phyloP scores from a whole-genome alignment of 2,797 vertebrate genomes.

The Malacoctenus gilli region DNA sequence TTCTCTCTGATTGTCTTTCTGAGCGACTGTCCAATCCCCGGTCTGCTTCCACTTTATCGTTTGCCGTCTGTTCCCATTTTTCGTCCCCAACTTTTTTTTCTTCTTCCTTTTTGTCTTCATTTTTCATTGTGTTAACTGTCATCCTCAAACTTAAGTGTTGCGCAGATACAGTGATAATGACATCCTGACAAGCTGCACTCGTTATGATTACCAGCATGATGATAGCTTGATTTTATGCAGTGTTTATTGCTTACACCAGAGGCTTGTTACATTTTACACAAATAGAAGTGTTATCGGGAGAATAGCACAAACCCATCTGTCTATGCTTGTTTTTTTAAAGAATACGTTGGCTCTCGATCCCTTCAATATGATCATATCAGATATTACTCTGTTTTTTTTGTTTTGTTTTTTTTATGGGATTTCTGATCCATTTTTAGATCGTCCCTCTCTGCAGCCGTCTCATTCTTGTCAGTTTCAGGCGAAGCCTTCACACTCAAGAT shows the following conservation, averaged over 20 bases:
- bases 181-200: conserved; percentile 59
- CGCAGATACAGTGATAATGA: conserved; percentile 46
- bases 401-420: too few relatives aligned
- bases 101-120: not conserved
- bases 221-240: conserved; percentile 67
- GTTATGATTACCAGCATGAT: conserved; percentile 61
- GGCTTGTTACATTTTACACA: conserved; percentile 67
- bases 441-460: too few relatives aligned
- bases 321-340: conserved; percentile 9
- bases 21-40: not conserved
- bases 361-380: conserved; percentile 5
- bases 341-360: conserved; percentile 3
- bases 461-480: too few relatives aligned
- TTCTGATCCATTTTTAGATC: too few relatives aligned
- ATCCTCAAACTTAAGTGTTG: conserved; percentile 30
- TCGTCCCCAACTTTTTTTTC: not conserved
- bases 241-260: conserved; percentile 63
- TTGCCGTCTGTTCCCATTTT: not conserved
- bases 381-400: too few relatives aligned
- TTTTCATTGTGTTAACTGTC: conserved; percentile 35
- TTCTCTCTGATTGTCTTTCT: not conserved
- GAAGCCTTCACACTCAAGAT: too few relatives aligned
- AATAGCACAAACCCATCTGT: conserved; percentile 63
- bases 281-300: conserved; percentile 63
- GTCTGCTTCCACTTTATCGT: not conserved